These are phyloP conservation scores for Oryzias dopingdopingensis DNA, from an alignment of 2,797 vertebrate genomes.

Conservation along the genomic window DNA sequence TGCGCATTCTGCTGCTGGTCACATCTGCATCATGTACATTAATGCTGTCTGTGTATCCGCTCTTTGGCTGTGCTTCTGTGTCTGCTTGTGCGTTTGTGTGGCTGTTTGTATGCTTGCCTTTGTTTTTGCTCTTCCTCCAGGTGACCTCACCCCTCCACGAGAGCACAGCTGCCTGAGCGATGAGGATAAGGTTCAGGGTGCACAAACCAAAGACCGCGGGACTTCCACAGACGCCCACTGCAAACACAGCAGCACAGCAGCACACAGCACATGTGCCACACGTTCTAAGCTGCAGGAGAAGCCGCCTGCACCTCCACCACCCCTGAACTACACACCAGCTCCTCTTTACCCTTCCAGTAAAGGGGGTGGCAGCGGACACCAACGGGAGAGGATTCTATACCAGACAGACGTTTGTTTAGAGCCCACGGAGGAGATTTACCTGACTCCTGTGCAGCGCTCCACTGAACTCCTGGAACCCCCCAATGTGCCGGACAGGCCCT, in stretches of 20 bases:
- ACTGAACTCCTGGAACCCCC: slow-evolving; percentile 73
- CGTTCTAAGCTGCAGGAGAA: slow-evolving; percentile 71
- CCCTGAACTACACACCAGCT: slow-evolving; percentile 71
- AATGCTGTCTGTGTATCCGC: slow-evolving; percentile 20
- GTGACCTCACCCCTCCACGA: slow-evolving; percentile 87
- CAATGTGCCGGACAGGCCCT: slow-evolving; percentile 70
- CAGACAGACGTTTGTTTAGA: slow-evolving; percentile 88
- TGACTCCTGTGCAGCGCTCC: slow-evolving; percentile 90
- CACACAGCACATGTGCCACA: slow-evolving; percentile 45
- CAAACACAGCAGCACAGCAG: slow-evolving; percentile 79
- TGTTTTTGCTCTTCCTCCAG: slow-evolving; percentile 59
- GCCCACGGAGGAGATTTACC: slow-evolving; percentile 95
- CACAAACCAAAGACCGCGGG: slow-evolving; percentile 92
- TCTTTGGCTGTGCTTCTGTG: slow-evolving; percentile 20
- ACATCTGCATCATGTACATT: slow-evolving; percentile 22
- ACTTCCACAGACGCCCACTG: slow-evolving; percentile 91
- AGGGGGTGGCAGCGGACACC: slow-evolving; percentile 64
- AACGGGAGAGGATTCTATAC: slow-evolving; percentile 88
- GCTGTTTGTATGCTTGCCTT: slow-evolving; percentile 17
- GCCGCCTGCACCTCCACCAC: slow-evolving; percentile 62
- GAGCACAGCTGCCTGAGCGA: slow-evolving; percentile 96
- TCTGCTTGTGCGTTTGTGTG: slow-evolving; percentile 19
- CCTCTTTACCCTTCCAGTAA: slow-evolving; percentile 60
- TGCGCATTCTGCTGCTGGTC: neutral
- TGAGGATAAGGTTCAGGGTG: slow-evolving; percentile 86